Evolutionary conservation across 1,140 invertebrate genomes (phyloP).

Genomic region (Popillia japonica): DNA sequence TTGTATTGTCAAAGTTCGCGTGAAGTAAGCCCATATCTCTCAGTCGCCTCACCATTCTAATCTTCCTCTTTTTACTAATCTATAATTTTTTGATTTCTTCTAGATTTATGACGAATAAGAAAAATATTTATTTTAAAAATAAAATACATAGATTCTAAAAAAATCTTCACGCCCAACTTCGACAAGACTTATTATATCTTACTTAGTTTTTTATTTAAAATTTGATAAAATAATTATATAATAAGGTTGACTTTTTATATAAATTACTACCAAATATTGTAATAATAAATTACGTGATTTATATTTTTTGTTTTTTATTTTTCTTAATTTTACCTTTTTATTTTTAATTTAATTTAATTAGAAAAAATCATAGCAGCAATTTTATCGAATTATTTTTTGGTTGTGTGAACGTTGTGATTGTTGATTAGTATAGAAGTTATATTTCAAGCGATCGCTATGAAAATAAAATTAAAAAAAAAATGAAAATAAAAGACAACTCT

Average conservation of each 20-base stretch:
- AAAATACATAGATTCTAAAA: constrained; percentile 8
- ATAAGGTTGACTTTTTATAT: constrained; percentile 51
- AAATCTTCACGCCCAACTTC: background rate
- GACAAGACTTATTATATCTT: constrained; percentile 8
- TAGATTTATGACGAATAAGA: constrained; percentile 41
- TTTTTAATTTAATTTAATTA: constrained; percentile 5
- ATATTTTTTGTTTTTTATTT: constrained; percentile 55
- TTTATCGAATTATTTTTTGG: background rate
- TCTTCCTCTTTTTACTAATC: background rate
- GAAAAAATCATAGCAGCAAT: background rate
- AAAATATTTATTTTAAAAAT: constrained; percentile 38
- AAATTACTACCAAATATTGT: constrained; percentile 61
- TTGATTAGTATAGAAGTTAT: background rate
- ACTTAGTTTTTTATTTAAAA: constrained; percentile 13
- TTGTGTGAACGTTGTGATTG: background rate
- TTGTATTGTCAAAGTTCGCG: constrained; percentile 15
- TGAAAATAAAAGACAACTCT: background rate
- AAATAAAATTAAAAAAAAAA: too few relatives aligned
- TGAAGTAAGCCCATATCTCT: background rate
- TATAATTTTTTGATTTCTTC: constrained; percentile 40
- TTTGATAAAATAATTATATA: constrained; percentile 17
- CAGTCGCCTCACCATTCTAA: background rate
- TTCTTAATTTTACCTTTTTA: constrained; percentile 52
- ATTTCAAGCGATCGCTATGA: too few relatives aligned
- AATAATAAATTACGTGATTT: constrained; percentile 61